Conservation (phyloP, 2,113 vertebrate genomes). For the Panthera tigris region DNA sequence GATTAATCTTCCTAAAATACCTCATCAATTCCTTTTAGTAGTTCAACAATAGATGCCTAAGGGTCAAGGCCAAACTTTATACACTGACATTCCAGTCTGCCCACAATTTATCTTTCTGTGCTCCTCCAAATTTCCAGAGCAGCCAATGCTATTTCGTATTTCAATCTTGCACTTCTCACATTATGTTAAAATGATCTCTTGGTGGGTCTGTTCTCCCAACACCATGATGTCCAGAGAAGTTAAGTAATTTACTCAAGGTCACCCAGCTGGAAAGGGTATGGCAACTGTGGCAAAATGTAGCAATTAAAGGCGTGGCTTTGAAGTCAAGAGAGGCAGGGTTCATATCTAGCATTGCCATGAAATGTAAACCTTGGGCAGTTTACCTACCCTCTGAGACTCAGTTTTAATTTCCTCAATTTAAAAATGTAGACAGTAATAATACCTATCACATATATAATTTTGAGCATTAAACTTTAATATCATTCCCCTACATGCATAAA, state of each 20-base stretch:
- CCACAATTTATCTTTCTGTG: slow-evolving; percentile 27
- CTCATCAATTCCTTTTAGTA: background rate
- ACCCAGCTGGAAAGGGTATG: background rate
- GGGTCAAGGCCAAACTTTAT: background rate
- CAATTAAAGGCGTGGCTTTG: background rate
- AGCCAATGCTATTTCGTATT: background rate
- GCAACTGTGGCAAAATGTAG: background rate
- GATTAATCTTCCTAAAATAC: background rate
- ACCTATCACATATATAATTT: background rate
- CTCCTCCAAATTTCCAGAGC: background rate
- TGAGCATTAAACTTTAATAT: slow-evolving; percentile 25
- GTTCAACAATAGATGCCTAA: slow-evolving; percentile 5
- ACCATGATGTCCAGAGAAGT: background rate
- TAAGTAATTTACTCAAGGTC: slow-evolving; percentile 13
- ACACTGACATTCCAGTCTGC: background rate
- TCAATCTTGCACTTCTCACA: background rate
- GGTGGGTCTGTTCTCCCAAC: background rate
- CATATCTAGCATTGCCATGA: background rate
- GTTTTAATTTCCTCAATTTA: background rate
- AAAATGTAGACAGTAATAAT: background rate
- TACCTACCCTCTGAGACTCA: background rate
- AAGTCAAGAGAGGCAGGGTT: background rate
- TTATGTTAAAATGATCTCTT: background rate
- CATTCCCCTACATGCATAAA: background rate
- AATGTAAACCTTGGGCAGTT: background rate